A percentile compares a stretch with the other conserved stretches of the same genome.
phyloP scores from a whole-genome alignment of 1,140 invertebrate species.

The Stegodyphus dumicola region DNA sequence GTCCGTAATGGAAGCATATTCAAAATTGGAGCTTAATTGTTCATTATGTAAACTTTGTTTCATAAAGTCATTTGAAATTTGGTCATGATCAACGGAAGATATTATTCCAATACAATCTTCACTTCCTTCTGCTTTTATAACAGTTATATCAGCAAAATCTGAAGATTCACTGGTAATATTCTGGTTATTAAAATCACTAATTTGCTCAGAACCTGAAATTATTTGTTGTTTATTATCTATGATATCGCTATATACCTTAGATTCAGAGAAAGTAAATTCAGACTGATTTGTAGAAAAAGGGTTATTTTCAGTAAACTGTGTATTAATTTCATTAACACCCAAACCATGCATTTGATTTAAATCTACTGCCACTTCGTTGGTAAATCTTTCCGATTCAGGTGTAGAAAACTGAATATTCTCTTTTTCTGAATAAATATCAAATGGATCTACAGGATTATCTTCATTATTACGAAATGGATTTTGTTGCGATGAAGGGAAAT shows the following conservation, averaged over 20 bases:
- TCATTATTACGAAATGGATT: not conserved
- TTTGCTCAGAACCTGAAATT: conserved; percentile 8
- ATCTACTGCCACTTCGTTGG: not conserved
- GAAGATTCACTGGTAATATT: not conserved
- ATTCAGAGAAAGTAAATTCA: not conserved
- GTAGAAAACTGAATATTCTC: not conserved
- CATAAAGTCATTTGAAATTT: conserved; percentile 35
- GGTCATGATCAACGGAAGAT: conserved; percentile 52
- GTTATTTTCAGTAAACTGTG: not conserved
- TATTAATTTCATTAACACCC: not conserved
- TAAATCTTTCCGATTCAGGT: not conserved
- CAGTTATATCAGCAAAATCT: conserved; percentile 29
- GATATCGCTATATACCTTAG: not conserved
- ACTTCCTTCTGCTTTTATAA: conserved; percentile 38
- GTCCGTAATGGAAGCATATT: conserved; percentile 45
- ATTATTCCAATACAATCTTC: conserved; percentile 42
- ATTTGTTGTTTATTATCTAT: not conserved
- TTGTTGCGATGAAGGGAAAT: not conserved
- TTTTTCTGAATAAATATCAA: not conserved
- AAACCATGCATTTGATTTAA: not conserved
- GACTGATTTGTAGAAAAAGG: not conserved
- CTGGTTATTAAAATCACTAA: conserved; percentile 14
- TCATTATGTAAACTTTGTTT: conserved; percentile 31
- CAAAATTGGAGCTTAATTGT: conserved; percentile 49
- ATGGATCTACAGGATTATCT: not conserved